Evolutionary conservation across 2,888 invertebrate species (phyloP), one percentile per base, ranked within the genome.

Genomic region (Macropis europaea): DNA sequence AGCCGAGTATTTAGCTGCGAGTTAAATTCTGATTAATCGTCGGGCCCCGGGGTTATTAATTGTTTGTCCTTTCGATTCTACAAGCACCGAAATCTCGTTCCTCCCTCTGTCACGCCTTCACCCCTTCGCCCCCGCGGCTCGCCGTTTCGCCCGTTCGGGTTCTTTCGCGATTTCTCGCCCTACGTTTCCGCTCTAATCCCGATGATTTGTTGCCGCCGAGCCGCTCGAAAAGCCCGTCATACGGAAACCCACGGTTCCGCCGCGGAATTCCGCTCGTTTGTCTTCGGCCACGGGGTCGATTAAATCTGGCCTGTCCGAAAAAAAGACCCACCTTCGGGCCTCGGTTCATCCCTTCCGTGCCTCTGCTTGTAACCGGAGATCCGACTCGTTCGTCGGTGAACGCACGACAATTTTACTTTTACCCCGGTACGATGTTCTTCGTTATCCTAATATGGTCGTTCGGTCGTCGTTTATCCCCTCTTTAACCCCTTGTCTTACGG

Each of bases 1-100:
- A 26, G 69, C 64, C 78, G 77, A 84, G 83, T 84, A 84, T 85
- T 87, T 88, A 87, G 85, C 86, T 82, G 76, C 81, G 84, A 86
- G 86, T 87, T 86, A 86, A 87, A 88, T 87, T 88, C 88, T 88
- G 88, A 89, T 89, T 88, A 88, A 89, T 89, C 85, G 87, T 81
- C 82, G 78, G 81, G 73, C 52, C 60, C 66, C 76, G 72, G 79
- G 81, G 84, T 87, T 87, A 88, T 89, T 89, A 89, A 88, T 89
- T 85, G 88, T 89, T 88, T 88, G 87, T 88, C 87, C 88, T 87
- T 87, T 87, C 87, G 86, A 88, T 88, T 87, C 82, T 83, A 84
- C 87, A 84, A 84, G 84, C 80, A 45, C 34, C 74, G 61, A 62
- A 67, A 62, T 72, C 69, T 57, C 54, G 42, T 60, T 52, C n/a